phyloP scores from a whole-genome alignment of 1,140 invertebrate species.

The Drosophila tropicalis region DNA sequence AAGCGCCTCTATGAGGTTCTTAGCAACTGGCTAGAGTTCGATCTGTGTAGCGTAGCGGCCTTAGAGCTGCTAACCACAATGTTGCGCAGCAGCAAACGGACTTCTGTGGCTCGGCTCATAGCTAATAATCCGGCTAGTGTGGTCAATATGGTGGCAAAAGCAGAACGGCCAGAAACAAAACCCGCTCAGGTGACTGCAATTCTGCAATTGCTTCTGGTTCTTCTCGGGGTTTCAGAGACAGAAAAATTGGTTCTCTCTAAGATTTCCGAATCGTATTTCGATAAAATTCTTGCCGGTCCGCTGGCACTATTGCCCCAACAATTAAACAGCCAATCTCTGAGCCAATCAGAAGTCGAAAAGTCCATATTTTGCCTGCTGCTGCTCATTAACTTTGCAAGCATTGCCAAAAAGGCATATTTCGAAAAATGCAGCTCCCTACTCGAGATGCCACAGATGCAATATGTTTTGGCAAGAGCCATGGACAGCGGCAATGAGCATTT shows the following conservation, averaged over 20 bases:
- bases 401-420: slow-evolving; percentile 78
- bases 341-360: slow-evolving; percentile 66
- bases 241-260: slow-evolving; percentile 76
- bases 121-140: slow-evolving; percentile 57
- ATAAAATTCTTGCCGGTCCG: slow-evolving; percentile 69
- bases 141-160: slow-evolving; percentile 55
- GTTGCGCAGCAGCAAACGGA: slow-evolving; percentile 52
- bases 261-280: slow-evolving; percentile 77
- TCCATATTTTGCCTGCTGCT: slow-evolving; percentile 70
- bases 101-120: slow-evolving; percentile 54
- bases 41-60: slow-evolving; percentile 67
- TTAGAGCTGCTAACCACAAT: slow-evolving; percentile 58
- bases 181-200: slow-evolving; percentile 56
- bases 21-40: slow-evolving; percentile 64
- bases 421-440: slow-evolving; percentile 72
- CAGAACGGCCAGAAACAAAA: slow-evolving; percentile 62
- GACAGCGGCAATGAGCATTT: slow-evolving; percentile 58
- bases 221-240: slow-evolving; percentile 66
- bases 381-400: slow-evolving; percentile 72
- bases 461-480: slow-evolving; percentile 69
- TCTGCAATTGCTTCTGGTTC: slow-evolving; percentile 55
- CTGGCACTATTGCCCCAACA: slow-evolving; percentile 52
- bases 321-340: slow-evolving; percentile 49
- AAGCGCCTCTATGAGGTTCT: slow-evolving; percentile 66
- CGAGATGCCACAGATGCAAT: slow-evolving; percentile 68